Conservation (phyloP, 2,888 invertebrate species). For the Metopia argyrocephala region DNA sequence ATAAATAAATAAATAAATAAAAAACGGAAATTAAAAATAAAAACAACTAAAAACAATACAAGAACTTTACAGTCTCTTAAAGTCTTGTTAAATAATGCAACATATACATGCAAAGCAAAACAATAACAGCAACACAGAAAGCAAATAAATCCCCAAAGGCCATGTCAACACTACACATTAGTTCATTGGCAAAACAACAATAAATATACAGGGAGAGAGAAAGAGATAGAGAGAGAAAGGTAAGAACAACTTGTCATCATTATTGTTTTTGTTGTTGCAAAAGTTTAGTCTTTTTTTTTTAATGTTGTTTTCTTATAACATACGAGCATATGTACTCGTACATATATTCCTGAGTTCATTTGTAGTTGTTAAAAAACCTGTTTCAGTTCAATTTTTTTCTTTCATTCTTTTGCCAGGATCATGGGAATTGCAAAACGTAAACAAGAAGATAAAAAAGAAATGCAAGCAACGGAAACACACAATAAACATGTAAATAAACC, state of each 20-base stretch:
- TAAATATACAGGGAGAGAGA: neutral
- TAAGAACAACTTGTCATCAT: constrained; percentile 41
- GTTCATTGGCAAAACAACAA: constrained; percentile 30
- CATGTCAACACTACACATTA: constrained; percentile 64
- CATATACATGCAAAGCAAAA: neutral
- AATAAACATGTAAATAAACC: neutral
- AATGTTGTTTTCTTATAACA: no score
- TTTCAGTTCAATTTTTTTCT: neutral
- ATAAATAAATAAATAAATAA: constrained; percentile 12
- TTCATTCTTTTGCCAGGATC: constrained; percentile 21
- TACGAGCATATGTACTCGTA: neutral
- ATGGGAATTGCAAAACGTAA: constrained; percentile 50
- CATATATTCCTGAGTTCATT: constrained; percentile 15
- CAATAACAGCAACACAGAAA: constrained; percentile 28
- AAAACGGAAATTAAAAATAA: neutral
- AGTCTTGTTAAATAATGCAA: constrained; percentile 1
- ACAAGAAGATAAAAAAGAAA: constrained; percentile 23
- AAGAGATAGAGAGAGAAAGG: neutral
- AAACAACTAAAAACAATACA: neutral
- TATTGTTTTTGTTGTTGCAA: constrained; percentile 34
- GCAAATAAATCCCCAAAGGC: constrained; percentile 58
- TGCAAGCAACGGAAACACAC: neutral
- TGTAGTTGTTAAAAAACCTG: constrained; percentile 4
- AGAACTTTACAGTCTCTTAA: neutral
- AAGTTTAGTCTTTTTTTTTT: constrained; percentile 11